Base-by-base conservation (phyloP, 2,113 vertebrate species). In the Hippocampus abdominalis region DNA sequence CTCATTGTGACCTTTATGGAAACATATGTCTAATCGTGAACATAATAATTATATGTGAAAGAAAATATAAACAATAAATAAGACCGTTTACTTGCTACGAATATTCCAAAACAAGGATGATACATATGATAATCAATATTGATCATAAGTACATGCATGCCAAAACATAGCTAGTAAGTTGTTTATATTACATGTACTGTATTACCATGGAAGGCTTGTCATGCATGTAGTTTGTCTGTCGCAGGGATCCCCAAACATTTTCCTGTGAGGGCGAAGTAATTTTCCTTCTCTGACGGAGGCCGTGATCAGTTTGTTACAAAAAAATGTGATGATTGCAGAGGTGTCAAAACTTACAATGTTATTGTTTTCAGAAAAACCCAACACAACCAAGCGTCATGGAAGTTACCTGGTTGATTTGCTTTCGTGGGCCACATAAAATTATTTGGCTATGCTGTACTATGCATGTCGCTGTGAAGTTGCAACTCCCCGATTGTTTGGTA, bases 401-500 rank as follows among this genome's bases (percentile, higher is more conserved):
- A 6, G 32, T 36, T 36, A 36, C 5, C 32, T 36, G 32, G 4
- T 36, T 36, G 32, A 6, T 36, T 6, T 36, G 32, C 32, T 36
- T 36, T 36, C 32, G 32, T 5, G 32, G 32, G 5, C 32, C 32
- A 36, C 32, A 36, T 36, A 36, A 36, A 36, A 36, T 36, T 0
- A 36, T 36, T 4, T 36, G 32, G 29, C 29, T 32, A 32, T 32
- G 5, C 32, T 36, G 32, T 36, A 36, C 32, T 36, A 6, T 36
- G 5, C 32, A 36, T 5, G 46, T 12, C 20, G 12, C 61, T 2
- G 7, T 16, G 67, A 20, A 1, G 20, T 48, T 87, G 85, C 75
- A 74, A 16, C 77, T 36, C 72, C 11, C 32, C 2, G 21, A 23
- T 62, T 64, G 25, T 25, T 29, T 54, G 73, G 80, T 77, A 84